phyloP scores from a whole-genome alignment of 2,113 vertebrate genomes.

The Atrichornis clamosus region DNA sequence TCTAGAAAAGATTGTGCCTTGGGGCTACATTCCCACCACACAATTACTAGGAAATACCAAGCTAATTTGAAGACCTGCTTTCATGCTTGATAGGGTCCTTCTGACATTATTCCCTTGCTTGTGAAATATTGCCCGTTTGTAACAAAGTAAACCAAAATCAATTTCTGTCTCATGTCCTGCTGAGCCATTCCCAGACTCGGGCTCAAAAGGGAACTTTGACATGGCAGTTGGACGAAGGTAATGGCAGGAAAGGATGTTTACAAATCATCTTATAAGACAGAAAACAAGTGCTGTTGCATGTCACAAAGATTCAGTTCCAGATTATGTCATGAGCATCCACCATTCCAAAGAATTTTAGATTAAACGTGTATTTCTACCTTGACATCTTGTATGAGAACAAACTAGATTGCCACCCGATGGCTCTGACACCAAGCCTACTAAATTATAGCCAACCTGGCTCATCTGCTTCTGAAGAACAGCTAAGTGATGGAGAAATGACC shows the following conservation, averaged over 20 bases:
- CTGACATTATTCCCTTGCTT: not conserved
- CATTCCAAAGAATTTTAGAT: not conserved
- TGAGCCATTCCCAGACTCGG: not conserved
- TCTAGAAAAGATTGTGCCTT: not conserved
- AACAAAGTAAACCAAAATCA: not conserved
- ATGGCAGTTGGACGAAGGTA: not conserved
- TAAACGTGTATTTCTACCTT: not conserved
- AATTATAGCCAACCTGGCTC: not conserved
- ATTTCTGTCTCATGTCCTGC: not conserved
- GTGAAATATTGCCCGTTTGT: not conserved
- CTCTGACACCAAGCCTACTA: not conserved
- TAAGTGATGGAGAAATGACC: not conserved
- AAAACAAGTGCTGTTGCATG: not conserved
- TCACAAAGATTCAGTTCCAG: not conserved
- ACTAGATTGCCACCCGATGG: not conserved
- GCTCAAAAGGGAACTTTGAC: not conserved
- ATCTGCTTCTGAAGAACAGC: not conserved
- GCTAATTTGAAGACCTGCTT: conserved; percentile 20
- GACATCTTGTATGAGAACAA: not conserved
- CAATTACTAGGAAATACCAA: conserved; percentile 12
- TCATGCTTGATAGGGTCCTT: not conserved
- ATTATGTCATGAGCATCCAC: not conserved
- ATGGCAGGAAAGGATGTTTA: not conserved
- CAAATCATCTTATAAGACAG: not conserved
- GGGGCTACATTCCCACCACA: conserved; percentile 14